A percentile compares a stretch with the other conserved stretches of the same genome.
phyloP scores from a whole-genome alignment of 2,797 vertebrate genomes.

The Myiotriccus ornatus region DNA sequence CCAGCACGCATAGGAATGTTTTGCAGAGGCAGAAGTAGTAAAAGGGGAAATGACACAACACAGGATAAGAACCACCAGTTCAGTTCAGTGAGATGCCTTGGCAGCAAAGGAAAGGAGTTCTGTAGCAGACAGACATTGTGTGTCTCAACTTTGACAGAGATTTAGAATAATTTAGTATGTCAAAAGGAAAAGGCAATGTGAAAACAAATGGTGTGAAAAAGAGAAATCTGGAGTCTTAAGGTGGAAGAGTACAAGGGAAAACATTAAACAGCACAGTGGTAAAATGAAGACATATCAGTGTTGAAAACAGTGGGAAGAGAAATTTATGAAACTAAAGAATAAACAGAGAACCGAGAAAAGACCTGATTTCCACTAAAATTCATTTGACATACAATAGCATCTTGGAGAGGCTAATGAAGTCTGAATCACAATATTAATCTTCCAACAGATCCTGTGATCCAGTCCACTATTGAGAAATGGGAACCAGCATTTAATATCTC shows the following conservation, averaged over 20 bases:
- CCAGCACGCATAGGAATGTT: neutral
- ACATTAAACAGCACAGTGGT: neutral
- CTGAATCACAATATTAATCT: neutral
- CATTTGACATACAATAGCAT: neutral
- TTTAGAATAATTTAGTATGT: neutral
- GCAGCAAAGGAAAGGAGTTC: neutral
- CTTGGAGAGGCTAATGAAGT: neutral
- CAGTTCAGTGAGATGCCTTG: neutral
- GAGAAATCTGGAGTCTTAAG: neutral
- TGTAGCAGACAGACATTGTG: neutral
- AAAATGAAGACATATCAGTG: neutral
- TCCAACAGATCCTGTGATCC: neutral
- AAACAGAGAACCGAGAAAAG: neutral
- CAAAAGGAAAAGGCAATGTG: neutral
- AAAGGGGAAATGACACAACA: neutral
- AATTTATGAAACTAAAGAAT: neutral
- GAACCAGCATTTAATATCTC: neutral
- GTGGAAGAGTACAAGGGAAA: neutral
- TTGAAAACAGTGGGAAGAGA: neutral
- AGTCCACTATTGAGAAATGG: neutral
- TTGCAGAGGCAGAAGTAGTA: neutral
- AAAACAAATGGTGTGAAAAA: neutral
- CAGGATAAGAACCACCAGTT: neutral
- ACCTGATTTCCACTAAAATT: neutral
- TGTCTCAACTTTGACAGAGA: neutral